Base-by-base conservation (phyloP, 2,797 vertebrate species). In the Siniperca obscura region DNA sequence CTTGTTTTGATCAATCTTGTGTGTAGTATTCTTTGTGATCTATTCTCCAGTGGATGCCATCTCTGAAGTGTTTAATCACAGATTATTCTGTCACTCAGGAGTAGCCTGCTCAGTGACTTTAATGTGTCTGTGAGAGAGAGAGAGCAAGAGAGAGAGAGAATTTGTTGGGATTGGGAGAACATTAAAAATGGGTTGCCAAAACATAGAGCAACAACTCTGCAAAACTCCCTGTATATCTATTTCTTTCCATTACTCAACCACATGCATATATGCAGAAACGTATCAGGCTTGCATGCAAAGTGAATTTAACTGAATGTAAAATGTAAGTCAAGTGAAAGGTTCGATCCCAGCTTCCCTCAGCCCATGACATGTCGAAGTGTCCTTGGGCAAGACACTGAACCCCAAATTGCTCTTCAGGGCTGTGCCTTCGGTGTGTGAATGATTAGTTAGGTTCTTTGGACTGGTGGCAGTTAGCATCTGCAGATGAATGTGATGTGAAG, bases 51-150 rank as follows among this genome's bases (percentile, higher is more conserved):
- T 80, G 74, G 30, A 71, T 75, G 65, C 21, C 66, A 76, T 76
- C 78, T 85, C 78, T 77, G 76, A 87, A 76, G 80, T 83, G 67
- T 87, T 85, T 84, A 89, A 85, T 91, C 80, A 79, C 75, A 85
- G 74, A 87, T 88, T 86, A 83, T 86, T 83, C 66, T 74, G 78
- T 86, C 87, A 86, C 68, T 84, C 80, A 81, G 69, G 52, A 80
- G 74, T 78, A 82, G 44, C 70, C 40, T 66, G 38, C 77, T 83
- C 66, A 71, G 62, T 66, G 73, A 62, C 25, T 74, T 74, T 3
- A 44, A 40, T 56, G 4, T 36, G 67, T 22, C 7, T 42, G 25
- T 48, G 46, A 42, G 34, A 59, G 30, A 11, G 30, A 30, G 14
- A 48, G 25, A 66, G 30, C 22, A 19, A 55, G 16, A 14, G 4